These are phyloP conservation scores for Lucilia cuprina DNA, from an alignment of 1,140 invertebrate species.

Conservation along the genomic window DNA sequence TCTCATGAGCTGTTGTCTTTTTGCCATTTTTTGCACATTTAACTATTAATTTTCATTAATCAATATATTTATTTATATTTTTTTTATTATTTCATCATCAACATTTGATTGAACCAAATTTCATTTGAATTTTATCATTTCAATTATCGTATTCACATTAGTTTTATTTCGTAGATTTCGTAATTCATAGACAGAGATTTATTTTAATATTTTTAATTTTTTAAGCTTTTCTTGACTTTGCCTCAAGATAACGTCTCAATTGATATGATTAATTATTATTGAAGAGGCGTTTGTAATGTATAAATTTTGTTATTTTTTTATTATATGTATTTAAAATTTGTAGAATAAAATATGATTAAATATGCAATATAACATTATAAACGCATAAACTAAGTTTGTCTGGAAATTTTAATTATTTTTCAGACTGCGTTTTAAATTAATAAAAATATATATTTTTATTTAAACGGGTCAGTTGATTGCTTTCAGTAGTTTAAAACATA, in stretches of 20 bases:
- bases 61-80: background rate
- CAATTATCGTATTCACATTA: background rate
- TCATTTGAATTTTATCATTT: background rate
- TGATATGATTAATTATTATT: constrained; percentile 8
- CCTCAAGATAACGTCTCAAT: constrained; percentile 10
- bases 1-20: too few species aligned
- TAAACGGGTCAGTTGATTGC: too few species aligned
- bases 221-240: background rate
- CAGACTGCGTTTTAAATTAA: too few species aligned
- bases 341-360: background rate
- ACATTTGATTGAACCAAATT: background rate
- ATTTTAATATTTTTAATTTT: background rate
- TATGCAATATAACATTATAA: too few species aligned
- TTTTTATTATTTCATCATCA: background rate
- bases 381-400: too few species aligned
- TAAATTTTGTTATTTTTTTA: background rate
- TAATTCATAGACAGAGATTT: background rate
- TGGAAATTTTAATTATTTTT: too few species aligned
- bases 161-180: background rate
- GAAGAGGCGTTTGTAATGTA: background rate
- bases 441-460: too few species aligned
- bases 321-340: background rate
- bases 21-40: background rate
- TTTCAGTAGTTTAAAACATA: too few species aligned
- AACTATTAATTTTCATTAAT: background rate